These are phyloP conservation scores for Diuraphis noxia DNA, from an alignment of 1,140 invertebrate genomes.

Conservation along the genomic window DNA sequence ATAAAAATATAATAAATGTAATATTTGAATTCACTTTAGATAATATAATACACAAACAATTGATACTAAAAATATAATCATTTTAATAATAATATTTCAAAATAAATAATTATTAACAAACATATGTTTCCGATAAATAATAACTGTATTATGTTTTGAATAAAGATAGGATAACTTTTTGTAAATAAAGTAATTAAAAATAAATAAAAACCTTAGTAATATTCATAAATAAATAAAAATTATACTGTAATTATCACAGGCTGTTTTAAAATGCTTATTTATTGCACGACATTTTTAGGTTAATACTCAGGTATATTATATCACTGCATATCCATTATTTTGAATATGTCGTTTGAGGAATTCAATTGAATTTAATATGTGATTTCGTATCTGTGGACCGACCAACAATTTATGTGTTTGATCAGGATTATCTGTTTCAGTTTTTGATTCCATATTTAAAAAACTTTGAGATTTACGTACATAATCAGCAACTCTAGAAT, in stretches of 20 bases:
- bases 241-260: constrained; percentile 34
- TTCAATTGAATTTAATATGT: constrained; percentile 27
- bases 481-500: constrained; percentile 42
- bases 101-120: neutral
- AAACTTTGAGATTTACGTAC: constrained; percentile 43
- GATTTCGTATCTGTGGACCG: constrained; percentile 38
- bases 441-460: constrained; percentile 43
- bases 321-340: constrained; percentile 39
- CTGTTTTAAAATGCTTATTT: constrained; percentile 1
- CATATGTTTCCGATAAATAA: neutral
- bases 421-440: constrained; percentile 9
- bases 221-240: neutral
- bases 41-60: too few species aligned
- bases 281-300: neutral
- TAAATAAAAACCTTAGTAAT: neutral
- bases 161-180: neutral
- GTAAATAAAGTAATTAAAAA: too few species aligned
- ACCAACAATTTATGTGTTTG: constrained; percentile 37
- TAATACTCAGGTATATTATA: constrained; percentile 3
- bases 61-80: too few species aligned
- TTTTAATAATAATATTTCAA: too few species aligned
- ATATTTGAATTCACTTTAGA: too few species aligned
- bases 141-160: neutral
- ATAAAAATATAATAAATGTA: too few species aligned
- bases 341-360: constrained; percentile 47